Percentiles rank a stretch among this genome's conserved stretches.
Evolutionary conservation across 2,797 vertebrate species (phyloP).

Genomic region (Danio choprae): DNA sequence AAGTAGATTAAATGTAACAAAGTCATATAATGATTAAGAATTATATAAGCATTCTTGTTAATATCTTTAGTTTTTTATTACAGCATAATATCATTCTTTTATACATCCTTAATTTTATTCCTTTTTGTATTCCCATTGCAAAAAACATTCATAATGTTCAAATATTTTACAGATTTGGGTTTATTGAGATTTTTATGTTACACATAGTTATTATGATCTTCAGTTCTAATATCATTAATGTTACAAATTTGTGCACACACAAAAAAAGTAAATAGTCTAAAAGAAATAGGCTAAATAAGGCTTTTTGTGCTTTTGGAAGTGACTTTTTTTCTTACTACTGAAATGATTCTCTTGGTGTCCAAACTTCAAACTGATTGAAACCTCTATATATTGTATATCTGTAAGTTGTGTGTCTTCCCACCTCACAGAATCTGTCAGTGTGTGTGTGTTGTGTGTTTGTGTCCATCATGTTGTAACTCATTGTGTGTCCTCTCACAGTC

Average conservation of each 20-base stretch:
- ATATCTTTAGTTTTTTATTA: background rate
- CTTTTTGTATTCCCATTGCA: background rate
- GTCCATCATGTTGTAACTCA: conserved; percentile 67
- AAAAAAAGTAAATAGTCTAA: too few relatives aligned
- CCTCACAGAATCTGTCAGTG: conserved; percentile 21
- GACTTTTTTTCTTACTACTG: background rate
- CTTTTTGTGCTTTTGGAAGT: too few relatives aligned
- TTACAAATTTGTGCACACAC: too few relatives aligned
- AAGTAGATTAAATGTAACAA: background rate
- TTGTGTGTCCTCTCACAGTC: conserved; percentile 75
- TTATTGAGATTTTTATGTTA: background rate
- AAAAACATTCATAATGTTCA: background rate
- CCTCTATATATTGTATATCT: background rate
- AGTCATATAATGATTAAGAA: background rate
- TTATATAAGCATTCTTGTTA: background rate
- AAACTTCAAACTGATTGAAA: conserved; percentile 13
- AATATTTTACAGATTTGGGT: background rate
- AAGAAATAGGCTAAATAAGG: too few relatives aligned
- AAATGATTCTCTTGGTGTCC: background rate
- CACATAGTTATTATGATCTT: too few relatives aligned
- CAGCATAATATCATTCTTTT: background rate
- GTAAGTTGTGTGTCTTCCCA: too few relatives aligned
- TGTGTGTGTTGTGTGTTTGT: conserved; percentile 38
- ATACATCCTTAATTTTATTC: too few relatives aligned
- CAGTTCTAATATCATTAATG: too few relatives aligned